Conservation (phyloP, 1,140 invertebrate genomes). For the Drosophila cardini region DNA sequence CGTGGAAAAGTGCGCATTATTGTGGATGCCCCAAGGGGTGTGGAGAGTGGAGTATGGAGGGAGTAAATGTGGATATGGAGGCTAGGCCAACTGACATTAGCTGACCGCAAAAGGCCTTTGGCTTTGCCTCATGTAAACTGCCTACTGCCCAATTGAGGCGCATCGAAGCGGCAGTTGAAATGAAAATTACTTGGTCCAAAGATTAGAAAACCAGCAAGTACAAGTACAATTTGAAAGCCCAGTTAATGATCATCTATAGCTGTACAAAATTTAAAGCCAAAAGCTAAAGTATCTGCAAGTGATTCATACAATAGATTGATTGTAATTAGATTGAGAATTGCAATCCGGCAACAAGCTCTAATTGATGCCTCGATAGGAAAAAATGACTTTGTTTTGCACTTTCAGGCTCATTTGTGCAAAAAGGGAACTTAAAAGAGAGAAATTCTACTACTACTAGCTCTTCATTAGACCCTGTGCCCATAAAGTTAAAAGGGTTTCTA, state of each 20-base stretch:
- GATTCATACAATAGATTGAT: constrained; percentile 3
- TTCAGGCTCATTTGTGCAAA: no score
- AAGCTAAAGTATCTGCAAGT: constrained; percentile 5
- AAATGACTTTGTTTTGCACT: not conserved
- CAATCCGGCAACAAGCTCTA: not conserved
- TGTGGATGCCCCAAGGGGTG: not conserved
- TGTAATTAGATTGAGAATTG: constrained; percentile 17
- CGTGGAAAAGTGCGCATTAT: constrained; percentile 47
- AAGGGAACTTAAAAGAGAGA: no score
- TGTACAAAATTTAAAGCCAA: constrained; percentile 9
- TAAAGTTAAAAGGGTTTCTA: no score
- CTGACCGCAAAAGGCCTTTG: constrained; percentile 60
- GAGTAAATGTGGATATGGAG: not conserved
- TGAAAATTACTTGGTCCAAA: constrained; percentile 60
- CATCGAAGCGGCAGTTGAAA: constrained; percentile 53
- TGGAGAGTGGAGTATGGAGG: not conserved
- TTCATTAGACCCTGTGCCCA: no score
- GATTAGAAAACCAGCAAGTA: constrained; percentile 41
- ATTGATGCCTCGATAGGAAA: constrained; percentile 23
- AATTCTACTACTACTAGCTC: no score
- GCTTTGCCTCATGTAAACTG: constrained; percentile 22
- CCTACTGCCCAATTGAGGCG: constrained; percentile 36
- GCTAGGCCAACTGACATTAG: constrained; percentile 36
- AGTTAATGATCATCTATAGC: constrained; percentile 12
- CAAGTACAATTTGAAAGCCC: constrained; percentile 1